Conservation (phyloP, 2,113 vertebrate species). For the Campylomormyrus numenius region DNA sequence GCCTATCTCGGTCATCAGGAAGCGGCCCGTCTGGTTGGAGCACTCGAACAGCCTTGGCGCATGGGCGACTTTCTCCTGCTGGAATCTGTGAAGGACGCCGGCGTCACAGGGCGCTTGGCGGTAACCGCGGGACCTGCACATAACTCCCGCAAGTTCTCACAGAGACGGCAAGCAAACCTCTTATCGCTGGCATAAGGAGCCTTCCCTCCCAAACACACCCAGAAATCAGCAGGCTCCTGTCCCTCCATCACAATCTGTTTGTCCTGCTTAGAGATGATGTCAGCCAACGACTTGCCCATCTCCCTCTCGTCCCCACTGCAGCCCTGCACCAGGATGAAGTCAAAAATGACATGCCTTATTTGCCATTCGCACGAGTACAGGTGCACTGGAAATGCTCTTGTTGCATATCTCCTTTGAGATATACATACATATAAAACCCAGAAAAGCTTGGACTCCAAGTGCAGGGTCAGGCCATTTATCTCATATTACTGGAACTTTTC, state of each 20-base stretch:
- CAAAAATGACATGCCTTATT: neutral
- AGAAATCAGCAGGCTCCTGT: slow-evolving; percentile 81
- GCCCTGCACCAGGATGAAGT: slow-evolving; percentile 53
- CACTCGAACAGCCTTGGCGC: slow-evolving; percentile 80
- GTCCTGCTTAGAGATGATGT: slow-evolving; percentile 68
- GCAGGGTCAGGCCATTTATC: neutral
- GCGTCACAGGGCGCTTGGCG: neutral
- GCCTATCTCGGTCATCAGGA: slow-evolving; percentile 74
- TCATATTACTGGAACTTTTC: neutral
- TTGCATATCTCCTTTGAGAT: neutral
- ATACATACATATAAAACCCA: neutral
- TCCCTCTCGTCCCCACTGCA: slow-evolving; percentile 82
- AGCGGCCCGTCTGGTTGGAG: slow-evolving; percentile 80
- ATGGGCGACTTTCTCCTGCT: slow-evolving; percentile 55
- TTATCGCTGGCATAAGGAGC: slow-evolving; percentile 75
- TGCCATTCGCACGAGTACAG: neutral
- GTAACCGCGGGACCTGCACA: neutral
- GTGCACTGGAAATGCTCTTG: neutral
- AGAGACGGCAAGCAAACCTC: slow-evolving; percentile 55
- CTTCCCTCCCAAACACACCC: slow-evolving; percentile 79
- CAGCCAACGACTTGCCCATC: slow-evolving; percentile 73
- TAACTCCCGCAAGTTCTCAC: neutral
- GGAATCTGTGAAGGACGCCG: slow-evolving; percentile 57
- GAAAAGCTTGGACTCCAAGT: neutral
- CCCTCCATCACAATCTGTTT: slow-evolving; percentile 78